phyloP scores from a whole-genome alignment of 2,797 vertebrate species.

The Kryptolebias ocellatus region DNA sequence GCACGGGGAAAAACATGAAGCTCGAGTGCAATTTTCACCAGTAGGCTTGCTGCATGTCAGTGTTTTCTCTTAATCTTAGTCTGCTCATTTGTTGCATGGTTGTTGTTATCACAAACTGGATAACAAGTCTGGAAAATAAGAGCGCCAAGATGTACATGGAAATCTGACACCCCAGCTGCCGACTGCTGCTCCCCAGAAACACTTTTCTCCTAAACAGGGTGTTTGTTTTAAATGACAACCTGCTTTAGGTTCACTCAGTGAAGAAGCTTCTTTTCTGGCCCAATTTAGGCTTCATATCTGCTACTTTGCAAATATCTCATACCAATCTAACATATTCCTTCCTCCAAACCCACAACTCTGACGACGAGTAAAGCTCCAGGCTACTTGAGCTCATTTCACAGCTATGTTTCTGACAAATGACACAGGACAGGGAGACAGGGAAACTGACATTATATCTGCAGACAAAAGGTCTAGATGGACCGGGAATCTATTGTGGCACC shows the following conservation, averaged over 20 bases:
- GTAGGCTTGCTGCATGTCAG: not conserved
- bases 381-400: slow-evolving; percentile 23
- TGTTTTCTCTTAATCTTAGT: not conserved
- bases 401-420: slow-evolving; percentile 38
- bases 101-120: slow-evolving; percentile 16
- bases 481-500: slow-evolving; percentile 20
- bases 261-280: slow-evolving; percentile 3
- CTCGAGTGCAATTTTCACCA: not conserved
- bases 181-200: slow-evolving; percentile 27
- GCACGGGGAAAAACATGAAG: not conserved
- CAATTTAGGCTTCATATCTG: slow-evolving; percentile 6
- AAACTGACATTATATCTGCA: slow-evolving; percentile 45
- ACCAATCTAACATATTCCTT: slow-evolving; percentile 5
- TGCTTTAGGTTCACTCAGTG: slow-evolving; percentile 8
- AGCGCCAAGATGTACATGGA: slow-evolving; percentile 26
- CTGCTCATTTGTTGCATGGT: not conserved
- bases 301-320: slow-evolving; percentile 16
- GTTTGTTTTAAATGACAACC: slow-evolving; percentile 34
- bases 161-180: slow-evolving; percentile 39
- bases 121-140: slow-evolving; percentile 12
- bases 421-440: slow-evolving; percentile 32
- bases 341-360: slow-evolving; percentile 4
- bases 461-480: slow-evolving; percentile 33
- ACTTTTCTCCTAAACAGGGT: slow-evolving; percentile 10
- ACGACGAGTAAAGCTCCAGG: slow-evolving; percentile 23